Conservation (phyloP, 2,888 invertebrate species). For the Ceriagrion tenellum region DNA sequence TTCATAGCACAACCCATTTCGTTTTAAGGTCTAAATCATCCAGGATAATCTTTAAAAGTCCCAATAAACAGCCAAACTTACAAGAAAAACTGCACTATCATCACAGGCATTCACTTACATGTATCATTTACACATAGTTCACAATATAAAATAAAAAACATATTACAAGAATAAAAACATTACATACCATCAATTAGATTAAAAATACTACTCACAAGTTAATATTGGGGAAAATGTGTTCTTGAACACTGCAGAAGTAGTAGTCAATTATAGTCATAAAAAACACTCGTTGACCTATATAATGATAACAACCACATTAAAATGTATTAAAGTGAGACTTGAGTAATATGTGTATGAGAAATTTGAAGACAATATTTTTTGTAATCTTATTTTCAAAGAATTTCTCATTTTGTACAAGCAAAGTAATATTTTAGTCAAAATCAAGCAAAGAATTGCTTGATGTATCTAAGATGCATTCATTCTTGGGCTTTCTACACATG, state of each 20-base stretch:
- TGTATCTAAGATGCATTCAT: background rate
- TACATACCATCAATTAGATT: background rate
- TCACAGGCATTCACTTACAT: background rate
- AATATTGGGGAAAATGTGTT: conserved; percentile 34
- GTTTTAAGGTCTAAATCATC: background rate
- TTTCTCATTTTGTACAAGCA: background rate
- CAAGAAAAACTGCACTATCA: background rate
- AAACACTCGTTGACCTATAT: conserved; percentile 28
- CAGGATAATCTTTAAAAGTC: background rate
- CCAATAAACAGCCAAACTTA: background rate
- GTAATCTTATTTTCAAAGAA: background rate
- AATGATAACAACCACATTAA: conserved; percentile 52
- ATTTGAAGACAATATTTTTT: conserved; percentile 33
- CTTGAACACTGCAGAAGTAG: background rate
- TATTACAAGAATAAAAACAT: background rate
- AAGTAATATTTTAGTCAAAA: background rate
- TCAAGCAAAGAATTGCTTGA: background rate
- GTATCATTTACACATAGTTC: background rate
- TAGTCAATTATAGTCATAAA: conserved; percentile 23
- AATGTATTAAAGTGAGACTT: background rate
- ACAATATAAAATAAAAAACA: background rate
- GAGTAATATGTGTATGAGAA: conserved; percentile 24
- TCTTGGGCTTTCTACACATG: background rate
- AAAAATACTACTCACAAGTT: conserved; percentile 33
- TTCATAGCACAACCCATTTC: background rate